Base-by-base conservation (phyloP, 2,113 vertebrate species). In the Mesembrinibis cayennensis region DNA sequence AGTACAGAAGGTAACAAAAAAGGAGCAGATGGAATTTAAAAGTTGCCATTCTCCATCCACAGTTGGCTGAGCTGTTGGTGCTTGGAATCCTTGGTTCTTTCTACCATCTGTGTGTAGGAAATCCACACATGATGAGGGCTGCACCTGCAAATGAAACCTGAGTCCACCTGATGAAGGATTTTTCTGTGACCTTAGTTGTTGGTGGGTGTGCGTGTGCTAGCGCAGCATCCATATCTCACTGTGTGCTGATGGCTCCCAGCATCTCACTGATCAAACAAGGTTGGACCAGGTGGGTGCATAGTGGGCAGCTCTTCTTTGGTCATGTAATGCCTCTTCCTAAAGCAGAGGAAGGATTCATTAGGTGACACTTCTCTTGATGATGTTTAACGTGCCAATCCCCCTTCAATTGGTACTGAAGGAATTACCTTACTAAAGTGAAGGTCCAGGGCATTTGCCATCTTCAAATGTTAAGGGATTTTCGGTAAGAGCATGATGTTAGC, bases 51-150 rank as follows among this genome's bases (percentile, higher is more conserved):
- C 82, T 92, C 93, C 74, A 85, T 82, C 84, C 94, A 36, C 91
- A 91, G 91, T 91, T 96, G 93, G 67, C 95, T 93, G 87, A 91
- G 96, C 93, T 93, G 87, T 94, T 94, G 95, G 70, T 87, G 81
- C 78, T 95, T 94, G 95, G 94, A 94, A 96, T 86, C 73, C 34
- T 71, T 89, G 94, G 45, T 95, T 78, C 84, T 91, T 84, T 45
- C 73, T 91, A 58, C 95, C 89, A 90, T 95, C 89, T 97, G 94
- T 42, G 66, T 78, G 1, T 16, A 69, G 95, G 82, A 94, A 63
- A 90, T 91, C 86, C 94, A 65, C 76, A 74, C 36, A 10, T 1
- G 25, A 22, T 32, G n/a, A 49, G 69, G 88, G 59, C 83, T 81
- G 86, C 83, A 85, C 73, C 81, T 97, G 89, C 53, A 87, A 13